A percentile compares a stretch with the other conserved stretches of the same genome.
phyloP scores from a whole-genome alignment of 2,797 vertebrate genomes.

The Acipenser oxyrinchus region DNA sequence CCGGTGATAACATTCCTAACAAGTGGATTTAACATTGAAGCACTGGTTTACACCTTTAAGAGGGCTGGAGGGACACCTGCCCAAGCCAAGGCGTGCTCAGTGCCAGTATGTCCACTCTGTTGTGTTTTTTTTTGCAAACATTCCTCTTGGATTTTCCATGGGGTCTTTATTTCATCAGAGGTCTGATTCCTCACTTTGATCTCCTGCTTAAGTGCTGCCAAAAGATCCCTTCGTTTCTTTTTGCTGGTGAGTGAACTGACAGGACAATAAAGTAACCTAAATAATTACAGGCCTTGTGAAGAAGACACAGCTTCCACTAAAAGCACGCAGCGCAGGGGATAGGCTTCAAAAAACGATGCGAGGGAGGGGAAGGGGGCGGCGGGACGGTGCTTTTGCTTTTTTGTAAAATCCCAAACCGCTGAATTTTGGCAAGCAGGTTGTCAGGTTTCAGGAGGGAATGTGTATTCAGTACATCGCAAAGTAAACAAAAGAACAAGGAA shows the following conservation, averaged over 20 bases:
- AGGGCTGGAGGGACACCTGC: conserved; percentile 14
- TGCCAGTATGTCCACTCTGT: conserved; percentile 14
- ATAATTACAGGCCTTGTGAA: conserved; percentile 64
- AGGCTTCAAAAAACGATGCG: too few species aligned
- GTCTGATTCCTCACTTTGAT: conserved; percentile 69
- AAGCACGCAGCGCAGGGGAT: conserved; percentile 19
- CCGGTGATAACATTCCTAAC: too few species aligned
- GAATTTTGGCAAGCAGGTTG: too few species aligned
- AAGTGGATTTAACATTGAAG: too few species aligned
- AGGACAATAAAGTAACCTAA: conserved; percentile 64
- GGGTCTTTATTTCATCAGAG: conserved; percentile 48
- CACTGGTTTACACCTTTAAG: too few species aligned
- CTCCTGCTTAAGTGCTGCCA: conserved; percentile 47
- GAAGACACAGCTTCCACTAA: conserved; percentile 51
- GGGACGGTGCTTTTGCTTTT: too few species aligned
- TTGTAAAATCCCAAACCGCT: too few species aligned
- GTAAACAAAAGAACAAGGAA: too few species aligned
- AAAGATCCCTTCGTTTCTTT: conserved; percentile 53
- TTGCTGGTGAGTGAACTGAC: conserved; percentile 60
- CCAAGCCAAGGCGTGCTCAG: conserved; percentile 23
- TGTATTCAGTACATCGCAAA: too few species aligned
- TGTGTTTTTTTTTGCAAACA: conserved; percentile 43
- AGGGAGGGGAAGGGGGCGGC: too few species aligned
- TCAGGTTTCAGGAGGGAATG: too few species aligned
- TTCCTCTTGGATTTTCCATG: conserved; percentile 59